Base-by-base conservation (phyloP, 2,888 invertebrate genomes). In the Choreutis nemorana region DNA sequence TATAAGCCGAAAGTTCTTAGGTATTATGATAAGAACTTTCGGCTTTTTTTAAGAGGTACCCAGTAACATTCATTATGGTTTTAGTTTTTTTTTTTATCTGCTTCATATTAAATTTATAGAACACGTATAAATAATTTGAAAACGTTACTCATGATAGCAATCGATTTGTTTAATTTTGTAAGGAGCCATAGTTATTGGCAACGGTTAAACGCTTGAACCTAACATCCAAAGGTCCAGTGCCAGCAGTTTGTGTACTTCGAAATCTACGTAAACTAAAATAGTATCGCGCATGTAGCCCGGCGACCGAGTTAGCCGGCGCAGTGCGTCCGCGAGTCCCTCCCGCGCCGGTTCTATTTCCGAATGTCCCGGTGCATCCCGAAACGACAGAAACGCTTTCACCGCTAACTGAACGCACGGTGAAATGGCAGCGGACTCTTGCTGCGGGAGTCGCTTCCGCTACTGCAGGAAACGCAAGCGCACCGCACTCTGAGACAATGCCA, bases 251-350 rank as follows among this genome's bases (percentile, higher is more conserved):
- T 73, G 75, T 73, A 77, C 73, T 75, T 72, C 75, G 72, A 72
- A 71, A 70, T 73, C 70, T 73, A 67, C 64, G 65, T 68, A 72
- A 73, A 75, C 78, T 48, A 77, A 78, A 78, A 78, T 77, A 78
- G 77, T 77, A 66, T 47, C 58, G 70, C 73, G 59, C 36, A 41
- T 53, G 51, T 62, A 55, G 66, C 72, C 70, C 71, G 68, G 77
- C 75, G 77, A 73, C 75, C 75, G 77, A 77, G 70, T 65, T 75
- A 72, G 62, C 63, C 57, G 63, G 55, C 67, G 63, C 67, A 77
- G 77, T 77, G 55, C 58, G 67, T 53, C 57, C 73, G 73, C 72
- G 71, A 58, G 65, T 51, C 71, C 57, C 71, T 62, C 70, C 52
- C 75, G 63, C 64, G 72, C 63, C 77, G 77, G 77, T 71, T 71